These are phyloP conservation scores for Netelia inedita DNA, from an alignment of 2,888 invertebrate genomes.

Conservation along the genomic window DNA sequence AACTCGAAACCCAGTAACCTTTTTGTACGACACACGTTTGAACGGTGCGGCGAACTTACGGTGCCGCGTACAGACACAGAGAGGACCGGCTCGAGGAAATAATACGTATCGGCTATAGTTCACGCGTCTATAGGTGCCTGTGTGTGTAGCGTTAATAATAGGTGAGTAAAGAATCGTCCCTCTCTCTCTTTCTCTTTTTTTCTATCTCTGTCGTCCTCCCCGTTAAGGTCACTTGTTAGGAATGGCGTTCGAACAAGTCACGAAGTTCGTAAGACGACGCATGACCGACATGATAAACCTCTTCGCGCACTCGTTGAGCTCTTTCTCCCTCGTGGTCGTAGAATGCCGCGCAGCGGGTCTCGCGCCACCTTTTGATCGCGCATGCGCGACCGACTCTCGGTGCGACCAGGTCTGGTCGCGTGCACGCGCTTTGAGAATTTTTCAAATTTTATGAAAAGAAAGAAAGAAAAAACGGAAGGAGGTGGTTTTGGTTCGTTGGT, in stretches of 20 bases:
- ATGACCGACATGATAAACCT: slow-evolving; percentile 76
- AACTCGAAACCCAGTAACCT: slow-evolving; percentile 82
- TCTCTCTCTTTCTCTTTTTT: background rate
- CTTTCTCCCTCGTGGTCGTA: slow-evolving; percentile 28
- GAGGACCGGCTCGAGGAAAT: slow-evolving; percentile 57
- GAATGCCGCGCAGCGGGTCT: slow-evolving; percentile 28
- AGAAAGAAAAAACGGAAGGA: too few relatives aligned
- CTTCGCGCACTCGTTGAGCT: slow-evolving; percentile 41
- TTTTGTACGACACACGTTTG: slow-evolving; percentile 73
- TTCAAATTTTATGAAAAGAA: too few relatives aligned
- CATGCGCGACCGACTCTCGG: slow-evolving; percentile 18
- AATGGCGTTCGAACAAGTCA: slow-evolving; percentile 78
- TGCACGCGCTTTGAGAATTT: too few relatives aligned
- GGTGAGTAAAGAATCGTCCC: slow-evolving; percentile 52
- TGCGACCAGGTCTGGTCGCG: too few relatives aligned
- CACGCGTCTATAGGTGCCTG: slow-evolving; percentile 67
- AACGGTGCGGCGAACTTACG: slow-evolving; percentile 52
- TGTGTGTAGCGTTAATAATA: slow-evolving; percentile 76
- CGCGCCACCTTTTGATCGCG: slow-evolving; percentile 35
- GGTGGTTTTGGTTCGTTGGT: too few relatives aligned
- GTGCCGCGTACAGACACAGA: background rate
- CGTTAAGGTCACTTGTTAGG: slow-evolving; percentile 80
- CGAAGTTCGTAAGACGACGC: slow-evolving; percentile 73
- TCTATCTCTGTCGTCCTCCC: slow-evolving; percentile 44
- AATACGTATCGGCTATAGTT: slow-evolving; percentile 57